Evolutionary conservation across 1,140 invertebrate species (phyloP), one percentile per base, ranked within the genome.

Genomic region (Achroia grisella): DNA sequence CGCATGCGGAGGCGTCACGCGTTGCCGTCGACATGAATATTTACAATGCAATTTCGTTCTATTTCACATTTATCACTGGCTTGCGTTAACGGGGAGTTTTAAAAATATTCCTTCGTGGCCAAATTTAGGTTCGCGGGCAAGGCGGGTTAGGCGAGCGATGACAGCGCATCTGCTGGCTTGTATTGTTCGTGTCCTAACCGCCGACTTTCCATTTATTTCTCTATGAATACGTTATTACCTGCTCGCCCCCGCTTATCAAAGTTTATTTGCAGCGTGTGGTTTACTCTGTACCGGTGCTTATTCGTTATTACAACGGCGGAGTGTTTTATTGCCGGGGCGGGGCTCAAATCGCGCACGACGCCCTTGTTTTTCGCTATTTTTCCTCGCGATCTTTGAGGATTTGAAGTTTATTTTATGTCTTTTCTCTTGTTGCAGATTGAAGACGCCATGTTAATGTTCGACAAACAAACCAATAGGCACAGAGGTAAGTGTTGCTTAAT

Each of bases 381-480:
- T 67, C 68, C 54, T 68, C 63, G 37, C 60, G 54, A 64, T 79
- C 49, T 75, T 67, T 75, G 48, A 59, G 51, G 56, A 73, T 72
- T 71, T 73, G 46, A 71, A 73, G 47, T 69, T 73, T 59, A 73
- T 69, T 72, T 67, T 71, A 61, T 80, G 41, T 67, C 45, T 77
- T 68, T 86, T 77, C 17, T 83, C 73, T 88, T 86, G 83, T 96
- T 97, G 45, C 93, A 99, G 97, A 98, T 99, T 85, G 98, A 99
- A 89, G 98, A 99, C 87, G 97, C 97, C 54, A 99, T 99, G 97
- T 91, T 99, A 74, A 99, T 99, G 98, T 99, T 99, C 88, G 98
- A 99, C 89, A 99, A 99, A 91, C 96, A 98, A 86, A 99, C 98
- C 69, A 99, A 99, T 90, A 94, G 98, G 89, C 98, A 99, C 90